A percentile compares a stretch with the other conserved stretches of the same genome.
Evolutionary conservation across 2,113 vertebrate genomes (phyloP).

Genomic region (Limnothrissa miodon): DNA sequence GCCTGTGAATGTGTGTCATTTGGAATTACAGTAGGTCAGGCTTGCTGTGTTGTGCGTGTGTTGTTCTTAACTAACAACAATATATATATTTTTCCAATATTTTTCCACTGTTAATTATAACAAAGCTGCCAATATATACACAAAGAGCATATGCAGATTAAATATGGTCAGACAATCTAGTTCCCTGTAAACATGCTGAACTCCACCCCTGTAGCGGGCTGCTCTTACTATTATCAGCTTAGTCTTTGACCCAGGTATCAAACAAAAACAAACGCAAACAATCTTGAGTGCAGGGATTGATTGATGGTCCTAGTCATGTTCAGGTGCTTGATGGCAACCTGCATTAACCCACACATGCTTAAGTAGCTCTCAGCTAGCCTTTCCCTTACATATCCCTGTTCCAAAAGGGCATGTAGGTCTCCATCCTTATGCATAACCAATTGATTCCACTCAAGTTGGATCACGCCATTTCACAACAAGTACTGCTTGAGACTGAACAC

Average conservation of each 20-base stretch:
- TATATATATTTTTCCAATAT: not conserved
- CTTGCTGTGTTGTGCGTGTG: conserved; percentile 5
- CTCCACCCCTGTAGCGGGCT: not conserved
- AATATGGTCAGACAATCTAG: not conserved
- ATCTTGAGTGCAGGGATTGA: not conserved
- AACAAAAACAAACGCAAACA: conserved; percentile 9
- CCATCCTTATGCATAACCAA: not conserved
- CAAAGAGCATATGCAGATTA: not conserved
- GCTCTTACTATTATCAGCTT: not conserved
- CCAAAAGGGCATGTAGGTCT: not conserved
- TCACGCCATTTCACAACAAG: not conserved
- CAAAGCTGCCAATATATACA: not conserved
- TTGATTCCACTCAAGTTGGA: not conserved
- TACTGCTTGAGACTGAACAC: not conserved
- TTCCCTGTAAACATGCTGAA: not conserved
- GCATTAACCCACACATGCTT: not conserved
- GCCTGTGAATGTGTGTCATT: no score
- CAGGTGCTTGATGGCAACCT: not conserved
- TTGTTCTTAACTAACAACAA: not conserved
- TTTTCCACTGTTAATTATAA: not conserved
- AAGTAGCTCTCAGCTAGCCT: not conserved
- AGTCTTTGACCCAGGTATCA: not conserved
- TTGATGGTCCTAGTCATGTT: not conserved
- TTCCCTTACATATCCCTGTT: not conserved
- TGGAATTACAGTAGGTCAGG: not conserved